These are phyloP conservation scores for Puntigrus tetrazona DNA, from an alignment of 2,113 vertebrate genomes.

Conservation along the genomic window DNA sequence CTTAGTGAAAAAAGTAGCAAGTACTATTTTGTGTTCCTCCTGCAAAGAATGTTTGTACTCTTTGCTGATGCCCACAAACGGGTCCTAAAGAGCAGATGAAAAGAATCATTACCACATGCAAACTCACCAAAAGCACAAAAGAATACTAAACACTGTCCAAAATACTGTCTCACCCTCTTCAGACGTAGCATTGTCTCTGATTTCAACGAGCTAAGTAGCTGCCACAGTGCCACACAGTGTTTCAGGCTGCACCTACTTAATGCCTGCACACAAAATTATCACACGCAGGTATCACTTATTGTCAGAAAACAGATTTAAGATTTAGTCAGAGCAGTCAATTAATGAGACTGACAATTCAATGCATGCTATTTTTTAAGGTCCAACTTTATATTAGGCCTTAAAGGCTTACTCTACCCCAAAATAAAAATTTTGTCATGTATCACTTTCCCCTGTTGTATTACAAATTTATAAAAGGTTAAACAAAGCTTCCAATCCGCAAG, in stretches of 20 bases:
- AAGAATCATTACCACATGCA: neutral
- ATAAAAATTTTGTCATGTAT: no score
- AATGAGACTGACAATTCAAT: neutral
- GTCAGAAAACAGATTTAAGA: constrained; percentile 24
- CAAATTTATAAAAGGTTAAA: no score
- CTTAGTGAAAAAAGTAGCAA: constrained; percentile 80
- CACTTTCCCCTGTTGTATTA: no score
- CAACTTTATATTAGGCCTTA: no score
- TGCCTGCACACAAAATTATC: constrained; percentile 70
- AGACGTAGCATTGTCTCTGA: constrained; percentile 87
- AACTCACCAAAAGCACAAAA: neutral
- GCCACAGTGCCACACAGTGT: constrained; percentile 87
- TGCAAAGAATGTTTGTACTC: constrained; percentile 76
- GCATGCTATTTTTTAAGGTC: neutral
- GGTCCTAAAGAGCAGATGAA: constrained; percentile 78
- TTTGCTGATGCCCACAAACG: constrained; percentile 77
- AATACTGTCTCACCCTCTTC: constrained; percentile 77
- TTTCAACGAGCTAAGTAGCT: constrained; percentile 84
- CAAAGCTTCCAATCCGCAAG: no score
- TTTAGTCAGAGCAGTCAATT: neutral
- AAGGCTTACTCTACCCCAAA: no score
- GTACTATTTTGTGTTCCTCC: constrained; percentile 65
- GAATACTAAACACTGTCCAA: neutral
- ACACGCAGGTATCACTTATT: neutral
- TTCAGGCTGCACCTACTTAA: constrained; percentile 80